Percentiles rank a stretch among this genome's conserved stretches.
Evolutionary conservation across 2,797 vertebrate genomes (phyloP).

Genomic region (Australoheros facetus): DNA sequence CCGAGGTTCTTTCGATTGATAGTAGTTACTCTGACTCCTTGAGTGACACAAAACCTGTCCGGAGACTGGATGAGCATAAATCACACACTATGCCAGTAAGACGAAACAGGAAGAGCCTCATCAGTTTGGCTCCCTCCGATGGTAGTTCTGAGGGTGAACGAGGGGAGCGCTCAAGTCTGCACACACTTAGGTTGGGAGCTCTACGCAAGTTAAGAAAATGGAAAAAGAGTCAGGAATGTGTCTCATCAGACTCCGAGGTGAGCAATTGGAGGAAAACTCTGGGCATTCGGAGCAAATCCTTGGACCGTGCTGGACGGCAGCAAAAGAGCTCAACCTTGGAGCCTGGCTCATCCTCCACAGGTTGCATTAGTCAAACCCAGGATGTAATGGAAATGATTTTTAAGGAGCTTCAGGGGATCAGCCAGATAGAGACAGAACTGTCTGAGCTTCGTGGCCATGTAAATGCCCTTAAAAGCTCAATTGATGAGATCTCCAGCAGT

Average conservation of each 20-base stretch:
- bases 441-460: conserved; percentile 96
- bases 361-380: conserved; percentile 97
- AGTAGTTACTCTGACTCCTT: conserved; percentile 90
- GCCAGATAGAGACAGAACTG: conserved; percentile 97
- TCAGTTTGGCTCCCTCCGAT: conserved; percentile 95
- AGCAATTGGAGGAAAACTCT: conserved; percentile 94
- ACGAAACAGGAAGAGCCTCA: conserved; percentile 95
- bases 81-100: conserved; percentile 94
- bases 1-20: conserved; percentile 89
- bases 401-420: conserved; percentile 98
- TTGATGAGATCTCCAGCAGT: conserved; percentile 98
- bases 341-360: conserved; percentile 94
- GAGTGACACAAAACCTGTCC: conserved; percentile 86
- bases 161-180: conserved; percentile 87
- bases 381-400: conserved; percentile 99
- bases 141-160: conserved; percentile 97
- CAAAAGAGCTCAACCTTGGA: conserved; percentile 90
- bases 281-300: conserved; percentile 96
- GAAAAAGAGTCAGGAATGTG: conserved; percentile 98
- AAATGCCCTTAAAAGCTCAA: conserved; percentile 96
- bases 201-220: conserved; percentile 94
- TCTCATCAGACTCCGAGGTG: conserved; percentile 96
- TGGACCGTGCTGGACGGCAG: conserved; percentile 91
- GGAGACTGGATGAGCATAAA: conserved; percentile 84
- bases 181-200: conserved; percentile 92